Evolutionary conservation across 1,140 invertebrate species (phyloP), one percentile per base, ranked within the genome.

Genomic region (Nylanderia fulva): DNA sequence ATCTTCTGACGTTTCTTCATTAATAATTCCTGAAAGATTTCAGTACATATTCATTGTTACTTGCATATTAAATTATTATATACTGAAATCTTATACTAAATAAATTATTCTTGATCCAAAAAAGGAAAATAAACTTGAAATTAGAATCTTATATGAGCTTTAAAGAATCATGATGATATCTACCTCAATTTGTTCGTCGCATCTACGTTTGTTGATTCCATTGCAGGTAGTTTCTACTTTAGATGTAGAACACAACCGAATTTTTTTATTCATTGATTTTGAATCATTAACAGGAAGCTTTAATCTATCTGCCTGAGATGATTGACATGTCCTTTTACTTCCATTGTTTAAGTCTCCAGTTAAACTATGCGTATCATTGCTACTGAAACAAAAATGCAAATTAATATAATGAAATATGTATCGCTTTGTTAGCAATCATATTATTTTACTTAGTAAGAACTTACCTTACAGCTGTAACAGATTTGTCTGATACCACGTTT

Each of bases 1-100:
- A 93, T 93, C 56, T 93, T 93, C 66, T 92, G 91, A 9, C 88
- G 87, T 27, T 93, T 93, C 76, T 69, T 91, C 8, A 18, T 54
- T 54, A 86, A 39, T 60, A 64, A 24, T 39, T 83, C 72, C 60
- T 87, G 36, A 39, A 87, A 86, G 15, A 84, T 60, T 82, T 77
- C 71, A 76, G 42, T 63, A 48, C 8, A 21, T n/a, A n/a, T 39
- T 3, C 21, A 18, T 9, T 27, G 2, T 66, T 48, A 45, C 8
- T 45, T 42, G 18, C 0, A 39, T 42, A 58, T 24, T 58, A 24
- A 9, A 58, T 60, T 75, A 60, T 11, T 54, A 18, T n/a, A 15
- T 56, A 21, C 6, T 33, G 6, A 33, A 52, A 54, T 21, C 0
- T 72, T 58, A 58, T 24, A 58, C 13, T 58, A 7, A 58, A 52